Conservation (phyloP, 35 echinoderm and acorn worm species). For the Apostichopus californicus region DNA sequence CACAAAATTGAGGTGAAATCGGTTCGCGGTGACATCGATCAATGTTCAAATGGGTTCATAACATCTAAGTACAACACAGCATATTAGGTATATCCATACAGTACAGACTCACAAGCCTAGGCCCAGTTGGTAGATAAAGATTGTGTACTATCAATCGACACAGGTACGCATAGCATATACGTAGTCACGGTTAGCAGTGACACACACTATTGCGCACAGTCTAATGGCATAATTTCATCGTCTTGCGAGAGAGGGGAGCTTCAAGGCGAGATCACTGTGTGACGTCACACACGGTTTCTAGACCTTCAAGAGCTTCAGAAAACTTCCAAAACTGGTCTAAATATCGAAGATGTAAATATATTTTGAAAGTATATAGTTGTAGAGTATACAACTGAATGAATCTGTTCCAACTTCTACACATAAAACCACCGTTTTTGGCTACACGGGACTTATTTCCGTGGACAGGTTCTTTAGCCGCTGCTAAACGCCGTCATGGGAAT, state of each 20-base stretch:
- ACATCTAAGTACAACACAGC: not conserved
- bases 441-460: not conserved
- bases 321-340: not conserved
- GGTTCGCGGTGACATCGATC: not conserved
- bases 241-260: slow-evolving; percentile 19
- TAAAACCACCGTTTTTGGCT: not conserved
- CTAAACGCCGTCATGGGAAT: slow-evolving; percentile 1
- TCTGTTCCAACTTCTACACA: not conserved
- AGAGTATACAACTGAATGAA: not conserved
- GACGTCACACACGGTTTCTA: slow-evolving; percentile 48
- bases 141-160: not conserved
- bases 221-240: slow-evolving; percentile 12
- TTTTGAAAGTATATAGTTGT: not conserved
- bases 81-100: not conserved
- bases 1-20: not conserved
- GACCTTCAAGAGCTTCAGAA: not conserved
- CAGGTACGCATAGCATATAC: not conserved
- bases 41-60: not conserved
- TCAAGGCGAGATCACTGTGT: slow-evolving; percentile 23
- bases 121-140: not conserved
- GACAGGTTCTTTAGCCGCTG: not conserved
- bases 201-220: not conserved
- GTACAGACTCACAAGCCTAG: not conserved
- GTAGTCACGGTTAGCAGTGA: not conserved
- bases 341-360: not conserved